These are phyloP conservation scores for Paramormyrops kingsleyae DNA, from an alignment of 2,113 vertebrate genomes.

Conservation along the genomic window DNA sequence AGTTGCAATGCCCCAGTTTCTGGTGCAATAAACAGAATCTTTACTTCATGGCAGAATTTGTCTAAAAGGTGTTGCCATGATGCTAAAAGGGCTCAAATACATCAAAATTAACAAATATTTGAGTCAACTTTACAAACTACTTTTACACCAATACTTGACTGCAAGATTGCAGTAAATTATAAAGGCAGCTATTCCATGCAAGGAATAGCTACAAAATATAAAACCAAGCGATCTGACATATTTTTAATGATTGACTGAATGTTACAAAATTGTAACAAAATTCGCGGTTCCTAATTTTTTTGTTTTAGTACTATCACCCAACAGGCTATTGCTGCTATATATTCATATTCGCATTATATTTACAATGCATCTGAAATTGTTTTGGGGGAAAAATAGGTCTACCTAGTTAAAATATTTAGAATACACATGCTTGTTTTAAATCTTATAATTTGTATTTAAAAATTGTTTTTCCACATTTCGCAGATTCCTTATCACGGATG, in stretches of 20 bases:
- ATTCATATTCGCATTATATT: neutral
- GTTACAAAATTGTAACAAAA: neutral
- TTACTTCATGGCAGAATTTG: neutral
- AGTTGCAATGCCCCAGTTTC: neutral
- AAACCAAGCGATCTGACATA: neutral
- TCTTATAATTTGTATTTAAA: neutral
- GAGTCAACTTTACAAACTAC: neutral
- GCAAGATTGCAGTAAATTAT: neutral
- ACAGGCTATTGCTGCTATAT: neutral
- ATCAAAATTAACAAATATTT: neutral
- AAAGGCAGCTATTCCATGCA: neutral
- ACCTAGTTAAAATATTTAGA: neutral
- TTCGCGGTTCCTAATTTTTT: neutral
- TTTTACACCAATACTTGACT: neutral
- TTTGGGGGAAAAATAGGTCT: neutral
- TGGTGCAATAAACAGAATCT: neutral
- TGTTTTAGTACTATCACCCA: neutral
- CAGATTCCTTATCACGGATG: neutral
- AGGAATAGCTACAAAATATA: neutral
- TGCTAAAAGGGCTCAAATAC: neutral
- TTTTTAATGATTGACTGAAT: neutral
- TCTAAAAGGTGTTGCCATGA: neutral
- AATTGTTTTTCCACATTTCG: neutral
- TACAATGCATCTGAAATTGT: neutral
- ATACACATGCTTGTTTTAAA: neutral